Evolutionary conservation across 2,113 vertebrate genomes (phyloP), one percentile per base, ranked within the genome.

Genomic region (Nibea albiflora): DNA sequence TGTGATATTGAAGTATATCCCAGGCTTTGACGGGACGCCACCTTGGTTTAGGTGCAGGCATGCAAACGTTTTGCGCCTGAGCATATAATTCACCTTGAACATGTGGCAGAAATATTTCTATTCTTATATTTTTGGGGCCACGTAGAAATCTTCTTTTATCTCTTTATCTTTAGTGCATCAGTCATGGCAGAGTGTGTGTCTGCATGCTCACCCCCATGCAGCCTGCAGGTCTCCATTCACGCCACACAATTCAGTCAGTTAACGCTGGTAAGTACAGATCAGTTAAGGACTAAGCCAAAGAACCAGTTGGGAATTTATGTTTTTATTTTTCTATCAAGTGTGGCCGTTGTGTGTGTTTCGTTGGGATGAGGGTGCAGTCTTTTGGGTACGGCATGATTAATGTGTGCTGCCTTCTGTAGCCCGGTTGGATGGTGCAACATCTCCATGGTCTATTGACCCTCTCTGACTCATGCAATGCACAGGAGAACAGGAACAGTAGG

Each of bases 401-500:
- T 94, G 93, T 81, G 66, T n/a, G 71, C 76, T 90, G 82, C 88
- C 68, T 83, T 86, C 67, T 69, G 74, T 28, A 80, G 84, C 81
- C 62, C 17, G 47, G 74, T 47, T 85, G 74, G 71, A 85, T 89
- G 86, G 87, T 86, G 89, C 77, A 93, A 91, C 85, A 80, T 65
- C 82, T 85, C 67, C 82, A 92, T 22, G 88, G 88, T 92, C 92
- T 85, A 88, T 91, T 92, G 89, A 88, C 75, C 82, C 11, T 87
- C 86, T 92, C 87, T 94, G 93, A 93, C 84, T 93, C 92, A 91
- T 93, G 88, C 69, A 91, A 81, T 69, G 65, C 80, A 88, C 35
- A 78, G 60, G 44, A 16, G 35, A 31, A 39, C 7, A 52, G 31
- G n/a, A n/a, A n/a, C n/a, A 71, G 61, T 20, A 62, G 50, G 56